These are phyloP conservation scores for Bombus superbus DNA, from an alignment of 1,140 invertebrate species.

Conservation along the genomic window DNA sequence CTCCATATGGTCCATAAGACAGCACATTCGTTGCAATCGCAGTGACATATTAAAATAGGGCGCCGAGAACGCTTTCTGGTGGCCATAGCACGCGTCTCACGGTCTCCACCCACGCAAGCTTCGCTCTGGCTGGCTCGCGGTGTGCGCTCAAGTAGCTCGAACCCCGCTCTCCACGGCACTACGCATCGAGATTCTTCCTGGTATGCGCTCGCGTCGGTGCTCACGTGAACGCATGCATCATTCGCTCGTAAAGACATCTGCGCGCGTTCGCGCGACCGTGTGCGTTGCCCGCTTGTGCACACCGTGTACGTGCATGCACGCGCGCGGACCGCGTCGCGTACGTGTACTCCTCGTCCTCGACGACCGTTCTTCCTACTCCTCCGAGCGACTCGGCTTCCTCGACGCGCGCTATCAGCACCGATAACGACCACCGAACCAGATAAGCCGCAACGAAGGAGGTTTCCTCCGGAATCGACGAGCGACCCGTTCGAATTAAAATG, in stretches of 20 bases:
- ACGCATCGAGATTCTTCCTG: constrained; percentile 67
- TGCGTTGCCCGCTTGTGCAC: not conserved
- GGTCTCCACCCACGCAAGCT: constrained; percentile 41
- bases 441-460: constrained; percentile 11
- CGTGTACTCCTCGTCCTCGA: constrained; percentile 27
- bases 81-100: constrained; percentile 18
- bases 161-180: constrained; percentile 41
- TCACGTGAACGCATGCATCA: constrained; percentile 68
- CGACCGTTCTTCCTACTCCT: not conserved
- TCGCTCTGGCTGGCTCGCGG: constrained; percentile 9
- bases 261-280: not conserved
- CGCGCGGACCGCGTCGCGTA: not conserved
- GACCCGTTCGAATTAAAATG: constrained; percentile 5
- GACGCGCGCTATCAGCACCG: constrained; percentile 36
- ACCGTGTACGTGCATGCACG: constrained; percentile 7
- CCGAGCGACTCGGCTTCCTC: not conserved
- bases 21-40: not conserved
- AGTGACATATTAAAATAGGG: constrained; percentile 2
- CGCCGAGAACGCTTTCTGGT: constrained; percentile 1
- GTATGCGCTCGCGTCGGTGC: constrained; percentile 59
- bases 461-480: not conserved
- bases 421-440: constrained; percentile 42
- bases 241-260: constrained; percentile 61
- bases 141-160: constrained; percentile 16
- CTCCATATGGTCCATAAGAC: not conserved